phyloP scores from a whole-genome alignment of 1,140 invertebrate species.

The Nephotettix cincticeps region DNA sequence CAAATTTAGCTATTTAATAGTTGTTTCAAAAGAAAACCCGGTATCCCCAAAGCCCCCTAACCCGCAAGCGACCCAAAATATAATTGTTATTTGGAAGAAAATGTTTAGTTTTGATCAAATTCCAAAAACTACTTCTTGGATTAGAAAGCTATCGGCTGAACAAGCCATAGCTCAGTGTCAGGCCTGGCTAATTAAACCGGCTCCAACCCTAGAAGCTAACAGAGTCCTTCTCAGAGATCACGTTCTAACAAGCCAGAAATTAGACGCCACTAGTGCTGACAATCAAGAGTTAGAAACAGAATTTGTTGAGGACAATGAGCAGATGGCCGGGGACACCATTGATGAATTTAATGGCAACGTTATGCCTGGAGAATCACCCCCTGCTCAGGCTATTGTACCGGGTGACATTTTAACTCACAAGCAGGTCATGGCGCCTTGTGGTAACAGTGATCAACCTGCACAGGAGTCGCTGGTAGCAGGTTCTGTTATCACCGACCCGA shows the following conservation, averaged over 20 bases:
- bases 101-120: too few relatives aligned
- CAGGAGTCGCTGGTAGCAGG: too few relatives aligned
- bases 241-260: background rate
- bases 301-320: background rate
- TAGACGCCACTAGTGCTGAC: background rate
- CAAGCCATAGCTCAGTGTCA: background rate
- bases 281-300: background rate
- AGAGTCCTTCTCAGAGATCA: background rate
- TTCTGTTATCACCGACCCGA: too few relatives aligned
- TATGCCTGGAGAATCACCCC: background rate
- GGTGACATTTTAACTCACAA: background rate
- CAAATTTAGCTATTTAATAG: too few relatives aligned
- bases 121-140: background rate
- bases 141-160: background rate
- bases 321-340: background rate
- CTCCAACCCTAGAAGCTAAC: background rate
- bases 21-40: too few relatives aligned
- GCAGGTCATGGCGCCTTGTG: background rate
- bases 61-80: too few relatives aligned
- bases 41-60: too few relatives aligned
- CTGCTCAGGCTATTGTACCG: background rate
- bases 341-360: background rate
- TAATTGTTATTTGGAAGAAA: too few relatives aligned
- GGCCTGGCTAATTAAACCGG: background rate
- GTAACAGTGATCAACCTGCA: too few relatives aligned